Conservation (phyloP, 2,888 invertebrate genomes). For the Agapetus fuscipes region DNA sequence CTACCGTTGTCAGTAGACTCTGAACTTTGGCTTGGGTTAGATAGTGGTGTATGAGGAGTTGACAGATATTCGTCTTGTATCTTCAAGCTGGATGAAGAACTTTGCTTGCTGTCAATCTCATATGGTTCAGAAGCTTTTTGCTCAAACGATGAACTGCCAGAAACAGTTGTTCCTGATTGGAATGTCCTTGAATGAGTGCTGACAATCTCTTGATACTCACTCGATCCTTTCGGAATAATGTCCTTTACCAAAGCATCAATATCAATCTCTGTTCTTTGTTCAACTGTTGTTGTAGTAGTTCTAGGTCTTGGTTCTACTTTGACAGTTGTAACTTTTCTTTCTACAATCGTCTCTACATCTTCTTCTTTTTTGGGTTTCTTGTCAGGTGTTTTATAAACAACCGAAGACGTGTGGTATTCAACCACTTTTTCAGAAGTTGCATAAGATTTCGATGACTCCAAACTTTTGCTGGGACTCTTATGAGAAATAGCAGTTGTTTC, state of each 20-base stretch:
- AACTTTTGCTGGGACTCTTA: constrained; percentile 8
- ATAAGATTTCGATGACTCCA: constrained; percentile 18
- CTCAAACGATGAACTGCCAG: constrained; percentile 27
- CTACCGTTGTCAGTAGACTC: constrained; percentile 55
- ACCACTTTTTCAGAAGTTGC: constrained; percentile 19
- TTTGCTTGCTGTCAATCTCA: constrained; percentile 43
- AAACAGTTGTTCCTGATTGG: constrained; percentile 16
- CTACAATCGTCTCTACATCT: constrained; percentile 15
- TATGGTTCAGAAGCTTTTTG: constrained; percentile 36
- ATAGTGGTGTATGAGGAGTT: constrained; percentile 51
- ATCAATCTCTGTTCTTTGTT: constrained; percentile 18
- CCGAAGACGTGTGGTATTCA: constrained; percentile 32
- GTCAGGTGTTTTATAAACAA: constrained; percentile 43
- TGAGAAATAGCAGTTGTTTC: constrained; percentile 10
- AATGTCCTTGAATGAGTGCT: constrained; percentile 38
- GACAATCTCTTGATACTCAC: constrained; percentile 41
- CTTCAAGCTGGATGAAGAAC: constrained; percentile 50
- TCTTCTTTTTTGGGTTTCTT: constrained; percentile 22
- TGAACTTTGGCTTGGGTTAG: constrained; percentile 54
- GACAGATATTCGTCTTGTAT: constrained; percentile 37
- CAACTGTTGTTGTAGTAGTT: constrained; percentile 23
- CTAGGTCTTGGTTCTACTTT: constrained; percentile 15
- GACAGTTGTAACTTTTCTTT: constrained; percentile 15
- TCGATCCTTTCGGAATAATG: constrained; percentile 37
- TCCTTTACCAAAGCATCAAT: constrained; percentile 28